phyloP scores from a whole-genome alignment of 2,888 invertebrate genomes.

The Exephanes ischioxanthus region DNA sequence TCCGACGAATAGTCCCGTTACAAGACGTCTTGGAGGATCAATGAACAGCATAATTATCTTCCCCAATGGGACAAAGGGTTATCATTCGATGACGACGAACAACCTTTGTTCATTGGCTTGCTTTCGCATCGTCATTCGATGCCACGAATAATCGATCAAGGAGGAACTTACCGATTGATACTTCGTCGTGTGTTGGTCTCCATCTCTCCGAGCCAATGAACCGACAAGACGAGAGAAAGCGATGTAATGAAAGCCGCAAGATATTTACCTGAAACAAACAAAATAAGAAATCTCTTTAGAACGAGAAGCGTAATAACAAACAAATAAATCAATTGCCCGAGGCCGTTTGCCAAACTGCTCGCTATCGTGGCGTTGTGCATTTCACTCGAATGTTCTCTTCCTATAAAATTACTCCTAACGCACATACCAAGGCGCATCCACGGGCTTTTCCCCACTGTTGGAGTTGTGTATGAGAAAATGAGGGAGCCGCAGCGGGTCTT shows the following conservation, averaged over 20 bases:
- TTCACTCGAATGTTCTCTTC: slow-evolving; percentile 48
- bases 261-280: slow-evolving; percentile 79
- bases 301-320: slow-evolving; percentile 21
- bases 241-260: slow-evolving; percentile 36
- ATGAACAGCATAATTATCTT: background rate
- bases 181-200: slow-evolving; percentile 11
- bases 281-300: slow-evolving; percentile 55
- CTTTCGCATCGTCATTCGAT: background rate
- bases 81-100: background rate
- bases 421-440: slow-evolving; percentile 51
- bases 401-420: slow-evolving; percentile 39
- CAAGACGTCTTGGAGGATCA: background rate
- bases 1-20: background rate
- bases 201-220: slow-evolving; percentile 17
- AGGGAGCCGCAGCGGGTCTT: background rate
- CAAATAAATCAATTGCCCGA: slow-evolving; percentile 44
- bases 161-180: slow-evolving; percentile 41
- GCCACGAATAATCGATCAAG: background rate
- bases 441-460: background rate
- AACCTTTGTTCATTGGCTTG: background rate
- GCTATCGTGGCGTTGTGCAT: slow-evolving; percentile 29
- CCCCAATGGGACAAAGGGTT: background rate
- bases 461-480: slow-evolving; percentile 20
- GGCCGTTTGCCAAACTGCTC: slow-evolving; percentile 61
- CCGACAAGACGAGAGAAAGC: slow-evolving; percentile 23